Evolutionary conservation across 2,888 invertebrate species (phyloP).

Genomic region (Chaetogeoica ovagalla): DNA sequence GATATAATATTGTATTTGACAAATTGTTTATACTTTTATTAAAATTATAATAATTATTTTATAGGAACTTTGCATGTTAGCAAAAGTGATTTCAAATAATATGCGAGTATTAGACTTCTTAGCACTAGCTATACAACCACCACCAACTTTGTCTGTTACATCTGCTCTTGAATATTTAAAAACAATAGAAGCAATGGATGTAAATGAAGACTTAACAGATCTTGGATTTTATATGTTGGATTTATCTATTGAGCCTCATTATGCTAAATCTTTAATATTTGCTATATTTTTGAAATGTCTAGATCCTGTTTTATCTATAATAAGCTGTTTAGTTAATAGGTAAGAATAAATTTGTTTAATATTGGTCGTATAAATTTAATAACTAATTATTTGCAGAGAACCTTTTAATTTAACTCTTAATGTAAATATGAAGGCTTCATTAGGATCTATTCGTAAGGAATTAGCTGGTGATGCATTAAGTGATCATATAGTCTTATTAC

Average conservation of each 20-base stretch:
- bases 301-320: conserved; percentile 89
- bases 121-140: conserved; percentile 82
- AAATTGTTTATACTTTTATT: background rate
- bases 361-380: background rate
- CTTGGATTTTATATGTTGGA: conserved; percentile 87
- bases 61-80: conserved; percentile 50
- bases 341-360: conserved; percentile 38
- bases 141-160: conserved; percentile 59
- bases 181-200: conserved; percentile 83
- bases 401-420: conserved; percentile 77
- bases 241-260: conserved; percentile 85
- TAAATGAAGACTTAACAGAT: conserved; percentile 83
- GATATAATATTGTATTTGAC: background rate
- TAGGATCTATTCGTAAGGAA: conserved; percentile 67
- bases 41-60: background rate
- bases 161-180: conserved; percentile 49
- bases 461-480: conserved; percentile 78
- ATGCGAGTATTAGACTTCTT: conserved; percentile 82
- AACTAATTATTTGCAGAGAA: conserved; percentile 63
- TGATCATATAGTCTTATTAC: conserved; percentile 85
- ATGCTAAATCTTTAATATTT: conserved; percentile 90
- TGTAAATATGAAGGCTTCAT: conserved; percentile 69
- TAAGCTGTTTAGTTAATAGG: conserved; percentile 76
- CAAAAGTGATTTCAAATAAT: conserved; percentile 77
- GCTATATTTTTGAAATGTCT: conserved; percentile 88